Evolutionary conservation across 2,888 invertebrate species (phyloP).

Genomic region (Lobophora halterata): DNA sequence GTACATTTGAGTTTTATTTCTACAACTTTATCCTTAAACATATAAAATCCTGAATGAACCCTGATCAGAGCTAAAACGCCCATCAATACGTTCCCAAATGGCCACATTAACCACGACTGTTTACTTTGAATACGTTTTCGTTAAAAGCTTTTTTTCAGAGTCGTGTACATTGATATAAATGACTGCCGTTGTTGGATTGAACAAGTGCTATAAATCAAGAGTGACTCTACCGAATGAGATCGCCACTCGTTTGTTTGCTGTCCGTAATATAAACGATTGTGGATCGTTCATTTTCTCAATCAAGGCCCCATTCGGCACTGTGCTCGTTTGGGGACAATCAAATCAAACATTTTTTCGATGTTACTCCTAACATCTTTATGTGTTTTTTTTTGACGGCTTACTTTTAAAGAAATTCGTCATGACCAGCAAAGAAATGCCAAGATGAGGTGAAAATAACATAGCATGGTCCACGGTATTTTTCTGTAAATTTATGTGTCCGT

Average conservation of each 20-base stretch:
- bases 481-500: too few relatives aligned
- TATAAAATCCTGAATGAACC: constrained; percentile 27
- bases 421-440: too few relatives aligned
- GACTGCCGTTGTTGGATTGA: constrained; percentile 56
- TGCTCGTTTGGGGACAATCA: constrained; percentile 4
- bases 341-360: background rate
- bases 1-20: too few relatives aligned
- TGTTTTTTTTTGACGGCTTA: too few relatives aligned
- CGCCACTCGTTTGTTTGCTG: constrained; percentile 46
- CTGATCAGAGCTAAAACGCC: constrained; percentile 26
- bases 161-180: constrained; percentile 70
- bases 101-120: constrained; percentile 44
- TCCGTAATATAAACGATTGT: constrained; percentile 48
- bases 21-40: too few relatives aligned
- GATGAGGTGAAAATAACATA: too few relatives aligned
- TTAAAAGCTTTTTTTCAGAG: constrained; percentile 71
- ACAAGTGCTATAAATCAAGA: constrained; percentile 62
- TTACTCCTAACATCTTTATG: background rate
- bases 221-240: constrained; percentile 39
- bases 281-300: constrained; percentile 47
- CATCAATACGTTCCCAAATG: constrained; percentile 33
- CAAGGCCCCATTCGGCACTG: constrained; percentile 27
- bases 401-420: too few relatives aligned
- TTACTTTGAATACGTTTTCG: constrained; percentile 54
- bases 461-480: too few relatives aligned